Conservation (phyloP, 2,113 vertebrate species). For the Atractosteus spatula region DNA sequence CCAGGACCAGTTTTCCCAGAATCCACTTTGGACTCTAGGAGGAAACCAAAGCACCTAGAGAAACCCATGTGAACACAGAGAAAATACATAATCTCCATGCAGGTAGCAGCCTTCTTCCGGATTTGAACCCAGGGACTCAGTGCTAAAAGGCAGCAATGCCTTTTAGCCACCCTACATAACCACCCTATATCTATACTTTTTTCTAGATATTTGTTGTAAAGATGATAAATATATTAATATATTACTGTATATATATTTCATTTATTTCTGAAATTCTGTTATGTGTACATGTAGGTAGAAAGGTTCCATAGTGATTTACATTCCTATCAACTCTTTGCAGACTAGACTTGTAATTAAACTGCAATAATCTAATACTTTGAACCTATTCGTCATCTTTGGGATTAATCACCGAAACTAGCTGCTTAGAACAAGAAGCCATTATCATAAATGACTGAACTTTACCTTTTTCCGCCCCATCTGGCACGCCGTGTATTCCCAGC, state of each 20-base stretch:
- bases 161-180: too few relatives aligned
- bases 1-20: too few relatives aligned
- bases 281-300: constrained; percentile 16
- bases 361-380: constrained; percentile 57
- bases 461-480: constrained; percentile 26
- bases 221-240: too few relatives aligned
- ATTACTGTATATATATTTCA: not conserved
- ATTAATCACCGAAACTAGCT: constrained; percentile 49
- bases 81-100: too few relatives aligned
- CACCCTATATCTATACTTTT: too few relatives aligned
- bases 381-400: constrained; percentile 53
- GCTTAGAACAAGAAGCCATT: constrained; percentile 47
- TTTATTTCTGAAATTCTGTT: constrained; percentile 1
- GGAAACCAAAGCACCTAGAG: too few relatives aligned
- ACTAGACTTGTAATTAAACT: constrained; percentile 58
- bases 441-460: constrained; percentile 41
- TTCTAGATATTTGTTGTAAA: too few relatives aligned
- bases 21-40: too few relatives aligned
- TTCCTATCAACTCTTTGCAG: constrained; percentile 56
- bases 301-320: constrained; percentile 52
- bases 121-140: too few relatives aligned
- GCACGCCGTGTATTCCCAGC: constrained; percentile 30
- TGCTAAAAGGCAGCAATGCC: too few relatives aligned
- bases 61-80: too few relatives aligned
- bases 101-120: too few relatives aligned